Percentiles rank a stretch among this genome's conserved stretches.
Evolutionary conservation across 2,113 vertebrate genomes (phyloP).

Genomic region (Antechinus stuartii): DNA sequence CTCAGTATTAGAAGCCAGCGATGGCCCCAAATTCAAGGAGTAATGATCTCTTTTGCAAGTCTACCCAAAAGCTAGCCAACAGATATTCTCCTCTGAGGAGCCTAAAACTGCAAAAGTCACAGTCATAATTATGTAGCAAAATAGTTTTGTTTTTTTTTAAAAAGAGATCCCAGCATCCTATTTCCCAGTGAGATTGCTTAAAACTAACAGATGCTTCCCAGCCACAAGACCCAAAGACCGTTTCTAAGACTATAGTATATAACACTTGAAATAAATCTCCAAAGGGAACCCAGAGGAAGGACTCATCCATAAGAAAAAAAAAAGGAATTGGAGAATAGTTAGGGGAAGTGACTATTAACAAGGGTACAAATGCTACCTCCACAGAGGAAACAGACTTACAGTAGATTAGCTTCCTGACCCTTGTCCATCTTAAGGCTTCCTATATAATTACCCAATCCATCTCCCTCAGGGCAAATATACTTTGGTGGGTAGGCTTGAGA

Average conservation of each 20-base stretch:
- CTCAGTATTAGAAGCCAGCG: background rate
- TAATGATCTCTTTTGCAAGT: background rate
- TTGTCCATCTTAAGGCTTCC: slow-evolving; percentile 81
- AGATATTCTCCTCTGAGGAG: slow-evolving; percentile 3
- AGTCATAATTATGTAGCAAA: background rate
- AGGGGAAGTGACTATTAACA: slow-evolving; percentile 34
- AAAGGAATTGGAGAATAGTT: slow-evolving; percentile 41
- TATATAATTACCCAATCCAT: slow-evolving; percentile 80
- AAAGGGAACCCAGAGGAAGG: slow-evolving; percentile 35
- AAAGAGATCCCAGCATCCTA: background rate
- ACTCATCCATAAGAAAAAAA: background rate
- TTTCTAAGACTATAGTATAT: background rate
- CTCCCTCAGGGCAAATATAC: slow-evolving; percentile 79
- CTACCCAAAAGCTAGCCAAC: slow-evolving; percentile 25
- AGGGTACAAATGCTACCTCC: slow-evolving; percentile 39
- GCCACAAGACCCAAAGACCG: background rate
- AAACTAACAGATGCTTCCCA: background rate
- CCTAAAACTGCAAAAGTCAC: slow-evolving; percentile 18
- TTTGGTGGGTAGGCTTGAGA: slow-evolving; percentile 83
- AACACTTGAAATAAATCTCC: background rate
- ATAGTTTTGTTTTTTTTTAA: background rate
- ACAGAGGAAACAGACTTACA: slow-evolving; percentile 74
- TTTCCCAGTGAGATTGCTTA: background rate
- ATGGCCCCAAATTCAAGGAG: background rate
- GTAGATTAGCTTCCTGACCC: slow-evolving; percentile 77